Evolutionary conservation across 2,888 invertebrate species (phyloP).

Genomic region (Drosophila setosimentum): DNA sequence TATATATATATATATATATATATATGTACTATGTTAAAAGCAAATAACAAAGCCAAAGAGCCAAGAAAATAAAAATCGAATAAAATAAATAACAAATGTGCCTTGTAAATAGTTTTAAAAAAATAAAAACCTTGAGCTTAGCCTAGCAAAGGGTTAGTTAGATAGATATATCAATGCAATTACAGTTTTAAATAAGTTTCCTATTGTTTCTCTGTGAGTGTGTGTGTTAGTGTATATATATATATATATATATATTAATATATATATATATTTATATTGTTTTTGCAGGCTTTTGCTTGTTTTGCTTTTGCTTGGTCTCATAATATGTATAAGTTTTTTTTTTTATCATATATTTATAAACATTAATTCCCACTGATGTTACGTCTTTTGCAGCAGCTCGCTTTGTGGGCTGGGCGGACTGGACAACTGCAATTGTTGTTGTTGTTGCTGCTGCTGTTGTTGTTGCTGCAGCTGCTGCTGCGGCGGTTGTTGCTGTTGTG

Average conservation of each 20-base stretch:
- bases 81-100: slow-evolving; percentile 72
- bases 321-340: slow-evolving; percentile 69
- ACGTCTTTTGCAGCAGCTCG: slow-evolving; percentile 85
- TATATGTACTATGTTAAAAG: slow-evolving; percentile 35
- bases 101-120: slow-evolving; percentile 51
- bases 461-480: slow-evolving; percentile 19
- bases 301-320: slow-evolving; percentile 77
- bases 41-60: slow-evolving; percentile 56
- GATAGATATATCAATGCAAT: slow-evolving; percentile 10
- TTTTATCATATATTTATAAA: slow-evolving; percentile 85
- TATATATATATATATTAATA: too few relatives aligned
- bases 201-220: slow-evolving; percentile 25
- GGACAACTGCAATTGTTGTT: slow-evolving; percentile 70
- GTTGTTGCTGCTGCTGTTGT: slow-evolving; percentile 32
- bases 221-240: slow-evolving; percentile 6
- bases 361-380: slow-evolving; percentile 86
- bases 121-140: slow-evolving; percentile 45
- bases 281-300: slow-evolving; percentile 60
- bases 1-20: slow-evolving; percentile 10
- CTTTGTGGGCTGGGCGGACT: slow-evolving; percentile 85
- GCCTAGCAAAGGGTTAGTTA: slow-evolving; percentile 28
- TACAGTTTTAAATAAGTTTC: slow-evolving; percentile 26
- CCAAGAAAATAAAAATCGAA: slow-evolving; percentile 33
- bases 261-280: too few relatives aligned
- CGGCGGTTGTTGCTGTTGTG: slow-evolving; percentile 18